Conservation (phyloP, 1,140 invertebrate genomes). For the Vanessa tameamea region DNA sequence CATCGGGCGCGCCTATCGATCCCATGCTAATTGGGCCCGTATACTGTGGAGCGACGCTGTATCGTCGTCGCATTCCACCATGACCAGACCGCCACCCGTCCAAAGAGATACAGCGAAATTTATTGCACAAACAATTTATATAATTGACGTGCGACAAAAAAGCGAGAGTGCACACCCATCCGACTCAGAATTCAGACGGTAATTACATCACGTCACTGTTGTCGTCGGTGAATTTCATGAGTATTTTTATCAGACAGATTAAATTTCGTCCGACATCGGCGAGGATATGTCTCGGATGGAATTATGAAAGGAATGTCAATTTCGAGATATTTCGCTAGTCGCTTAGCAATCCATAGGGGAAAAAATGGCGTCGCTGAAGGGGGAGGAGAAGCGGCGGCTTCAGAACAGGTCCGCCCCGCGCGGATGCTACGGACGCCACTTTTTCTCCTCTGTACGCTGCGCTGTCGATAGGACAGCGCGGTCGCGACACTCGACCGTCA, state of each 20-base stretch:
- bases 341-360: constrained; percentile 59
- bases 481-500: constrained; percentile 71
- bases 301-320: constrained; percentile 78
- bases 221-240: constrained; percentile 61
- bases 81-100: constrained; percentile 61
- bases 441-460: constrained; percentile 55
- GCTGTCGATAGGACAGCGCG: constrained; percentile 64
- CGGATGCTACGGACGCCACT: constrained; percentile 58
- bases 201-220: constrained; percentile 66
- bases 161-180: constrained; percentile 74
- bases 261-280: constrained; percentile 60
- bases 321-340: constrained; percentile 75
- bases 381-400: constrained; percentile 48
- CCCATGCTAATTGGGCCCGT: constrained; percentile 75
- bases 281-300: constrained; percentile 68
- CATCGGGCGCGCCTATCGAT: constrained; percentile 73
- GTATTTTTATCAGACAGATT: constrained; percentile 67
- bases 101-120: constrained; percentile 75
- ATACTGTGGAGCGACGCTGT: constrained; percentile 54
- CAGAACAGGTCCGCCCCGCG: constrained; percentile 64
- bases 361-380: constrained; percentile 59
- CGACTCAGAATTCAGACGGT: constrained; percentile 64
- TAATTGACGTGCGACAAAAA: constrained; percentile 79
- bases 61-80: constrained; percentile 69
- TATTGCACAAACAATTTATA: constrained; percentile 80